Conservation (phyloP, 1,140 invertebrate genomes). For the Wiebesia pumilae region DNA sequence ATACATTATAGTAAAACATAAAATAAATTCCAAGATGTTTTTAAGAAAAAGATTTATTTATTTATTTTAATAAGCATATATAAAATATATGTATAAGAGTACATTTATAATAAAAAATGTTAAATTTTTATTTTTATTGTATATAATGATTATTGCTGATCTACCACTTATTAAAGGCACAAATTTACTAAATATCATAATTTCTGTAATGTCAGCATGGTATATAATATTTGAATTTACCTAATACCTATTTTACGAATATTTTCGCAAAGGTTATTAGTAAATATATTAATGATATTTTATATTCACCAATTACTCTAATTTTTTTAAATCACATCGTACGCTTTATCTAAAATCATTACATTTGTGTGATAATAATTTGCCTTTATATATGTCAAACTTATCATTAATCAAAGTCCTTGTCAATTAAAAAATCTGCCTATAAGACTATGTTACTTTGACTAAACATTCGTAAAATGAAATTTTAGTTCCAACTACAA, state of each 20-base stretch:
- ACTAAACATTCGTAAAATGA: slow-evolving; percentile 25
- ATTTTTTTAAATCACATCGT: slow-evolving; percentile 42
- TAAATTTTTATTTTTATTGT: slow-evolving; percentile 34
- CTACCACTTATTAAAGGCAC: slow-evolving; percentile 47
- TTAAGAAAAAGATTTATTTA: slow-evolving; percentile 51
- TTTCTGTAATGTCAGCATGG: slow-evolving; percentile 42
- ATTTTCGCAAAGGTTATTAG: not conserved
- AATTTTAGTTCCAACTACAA: slow-evolving; percentile 29
- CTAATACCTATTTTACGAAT: slow-evolving; percentile 1
- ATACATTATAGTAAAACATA: not conserved
- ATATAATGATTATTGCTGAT: slow-evolving; percentile 47
- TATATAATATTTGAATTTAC: slow-evolving; percentile 30
- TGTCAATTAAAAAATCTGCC: slow-evolving; percentile 21
- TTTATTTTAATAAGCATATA: slow-evolving; percentile 51
- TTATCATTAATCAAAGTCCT: slow-evolving; percentile 5
- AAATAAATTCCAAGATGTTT: slow-evolving; percentile 31
- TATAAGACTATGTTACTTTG: slow-evolving; percentile 6
- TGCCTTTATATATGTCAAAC: slow-evolving; percentile 3
- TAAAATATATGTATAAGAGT: slow-evolving; percentile 52
- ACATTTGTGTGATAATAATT: slow-evolving; percentile 21
- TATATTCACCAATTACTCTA: slow-evolving; percentile 28
- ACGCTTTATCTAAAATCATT: slow-evolving; percentile 11
- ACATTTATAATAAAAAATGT: slow-evolving; percentile 50
- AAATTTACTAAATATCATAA: slow-evolving; percentile 30
- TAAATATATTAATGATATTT: slow-evolving; percentile 11